Evolutionary conservation across 2,113 vertebrate species (phyloP), one percentile per base, ranked within the genome.

Genomic region (Rutilus rutilus): DNA sequence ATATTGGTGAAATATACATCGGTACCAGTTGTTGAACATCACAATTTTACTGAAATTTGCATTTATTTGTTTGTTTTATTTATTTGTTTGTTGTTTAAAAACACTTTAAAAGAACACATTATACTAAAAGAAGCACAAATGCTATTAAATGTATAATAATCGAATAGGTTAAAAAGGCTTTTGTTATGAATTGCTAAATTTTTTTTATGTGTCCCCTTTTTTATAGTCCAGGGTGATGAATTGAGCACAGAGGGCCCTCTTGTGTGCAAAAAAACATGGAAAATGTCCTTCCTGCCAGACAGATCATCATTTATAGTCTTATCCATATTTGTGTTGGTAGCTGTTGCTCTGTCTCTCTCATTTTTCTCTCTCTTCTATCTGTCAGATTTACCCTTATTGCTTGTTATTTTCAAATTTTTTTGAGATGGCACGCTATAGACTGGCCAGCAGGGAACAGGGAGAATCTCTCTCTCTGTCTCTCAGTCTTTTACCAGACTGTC

Each of bases 211-310:
- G 15, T 54, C 71, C 71, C 64, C 30, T 69, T 60, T 54, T 86
- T 27, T 11, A 85, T 71, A 82, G 71, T 59, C 45, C 57, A 60
- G 36, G 74, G 36, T 85, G 82, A 87, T 83, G 54, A 78, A 87
- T 62, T 59, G 23, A 71, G 85, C 80, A 73, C 47, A 65, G 77
- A 78, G 50, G 79, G 60, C 33, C 59, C 73, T 84, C 78, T 57
- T 73, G 54, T 83, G 76, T 50, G 30, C 73, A 39, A 25, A 33
- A 33, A 81, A 30, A 83, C 33, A 88, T 39, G 64, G 82, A 90
- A 88, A 88, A 69, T 52, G 10, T 54, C 47, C n/a, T 54, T n/a
- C 45, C 21, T 67, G 87, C 87, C 85, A 86, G 60, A 82, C 27
- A 59, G 74, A 76, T 82, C 83, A 78, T 77, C 27, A 65, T 82